Conservation (phyloP, 2,888 invertebrate species). For the Cancer borealis region DNA sequence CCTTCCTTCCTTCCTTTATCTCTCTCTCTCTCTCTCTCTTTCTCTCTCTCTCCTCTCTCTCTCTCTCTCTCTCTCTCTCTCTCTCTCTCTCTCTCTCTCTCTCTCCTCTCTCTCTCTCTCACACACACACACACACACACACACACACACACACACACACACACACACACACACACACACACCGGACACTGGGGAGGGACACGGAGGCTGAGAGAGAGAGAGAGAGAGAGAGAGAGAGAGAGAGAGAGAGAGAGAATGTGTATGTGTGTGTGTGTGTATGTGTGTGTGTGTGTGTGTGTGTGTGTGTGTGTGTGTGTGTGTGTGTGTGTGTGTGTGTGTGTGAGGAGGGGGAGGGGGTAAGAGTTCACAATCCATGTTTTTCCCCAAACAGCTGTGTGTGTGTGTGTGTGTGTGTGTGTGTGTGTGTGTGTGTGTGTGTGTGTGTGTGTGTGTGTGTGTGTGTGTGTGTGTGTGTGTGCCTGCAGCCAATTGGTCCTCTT, state of each 20-base stretch:
- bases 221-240: conserved; percentile 46
- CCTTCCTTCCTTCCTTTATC: conserved; percentile 2
- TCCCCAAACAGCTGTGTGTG: conserved; percentile 14
- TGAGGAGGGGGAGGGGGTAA: too few species aligned
- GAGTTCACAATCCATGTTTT: neutral
- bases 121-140: conserved; percentile 45
- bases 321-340: too few species aligned
- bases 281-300: too few species aligned
- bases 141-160: neutral
- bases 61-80: conserved; percentile 46
- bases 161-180: neutral
- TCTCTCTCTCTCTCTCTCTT: conserved; percentile 44
- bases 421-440: neutral
- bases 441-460: neutral
- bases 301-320: too few species aligned
- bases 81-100: conserved; percentile 46
- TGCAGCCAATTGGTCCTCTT: conserved; percentile 32
- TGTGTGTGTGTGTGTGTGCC: neutral
- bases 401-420: conserved; percentile 26
- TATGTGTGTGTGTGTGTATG: too few species aligned
- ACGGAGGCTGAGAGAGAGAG: conserved; percentile 39
- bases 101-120: neutral
- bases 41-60: neutral
- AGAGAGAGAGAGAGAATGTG: too few species aligned
- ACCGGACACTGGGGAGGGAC: neutral